Percentiles rank a stretch among this genome's conserved stretches.
Conservation (phyloP, 2,888 invertebrate species). For the Acanthosepion pharaonis region DNA sequence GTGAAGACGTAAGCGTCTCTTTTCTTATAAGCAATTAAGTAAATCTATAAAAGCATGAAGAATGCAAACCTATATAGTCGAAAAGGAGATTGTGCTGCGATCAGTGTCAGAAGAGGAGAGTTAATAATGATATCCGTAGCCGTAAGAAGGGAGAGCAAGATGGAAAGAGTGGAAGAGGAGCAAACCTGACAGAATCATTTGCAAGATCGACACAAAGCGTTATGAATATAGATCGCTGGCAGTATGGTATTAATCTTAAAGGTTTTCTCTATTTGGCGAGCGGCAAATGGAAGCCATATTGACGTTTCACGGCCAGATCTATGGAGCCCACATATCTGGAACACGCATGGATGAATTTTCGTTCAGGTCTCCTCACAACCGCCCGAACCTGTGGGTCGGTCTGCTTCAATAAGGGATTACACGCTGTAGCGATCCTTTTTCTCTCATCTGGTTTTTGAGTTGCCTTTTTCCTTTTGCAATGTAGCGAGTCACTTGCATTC, state of each 20-base stretch:
- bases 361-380: background rate
- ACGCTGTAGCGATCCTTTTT: background rate
- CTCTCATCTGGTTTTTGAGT: background rate
- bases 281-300: background rate
- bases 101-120: background rate
- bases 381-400: background rate
- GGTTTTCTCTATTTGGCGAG: background rate
- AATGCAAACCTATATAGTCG: too few relatives aligned
- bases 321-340: constrained; percentile 6
- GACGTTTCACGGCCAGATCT: background rate
- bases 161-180: background rate
- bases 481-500: background rate
- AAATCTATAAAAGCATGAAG: too few relatives aligned
- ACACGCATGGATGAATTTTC: constrained; percentile 1
- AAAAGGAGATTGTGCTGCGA: too few relatives aligned
- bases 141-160: background rate
- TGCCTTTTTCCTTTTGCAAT: background rate
- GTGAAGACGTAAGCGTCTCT: too few relatives aligned
- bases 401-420: background rate
- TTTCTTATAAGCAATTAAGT: too few relatives aligned
- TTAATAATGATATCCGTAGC: background rate
- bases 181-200: background rate
- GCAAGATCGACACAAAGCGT: background rate
- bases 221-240: constrained; percentile 12
- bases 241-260: background rate